Evolutionary conservation across 2,888 invertebrate species (phyloP), one percentile per base, ranked within the genome.

Genomic region (Agonopterix heracliana): DNA sequence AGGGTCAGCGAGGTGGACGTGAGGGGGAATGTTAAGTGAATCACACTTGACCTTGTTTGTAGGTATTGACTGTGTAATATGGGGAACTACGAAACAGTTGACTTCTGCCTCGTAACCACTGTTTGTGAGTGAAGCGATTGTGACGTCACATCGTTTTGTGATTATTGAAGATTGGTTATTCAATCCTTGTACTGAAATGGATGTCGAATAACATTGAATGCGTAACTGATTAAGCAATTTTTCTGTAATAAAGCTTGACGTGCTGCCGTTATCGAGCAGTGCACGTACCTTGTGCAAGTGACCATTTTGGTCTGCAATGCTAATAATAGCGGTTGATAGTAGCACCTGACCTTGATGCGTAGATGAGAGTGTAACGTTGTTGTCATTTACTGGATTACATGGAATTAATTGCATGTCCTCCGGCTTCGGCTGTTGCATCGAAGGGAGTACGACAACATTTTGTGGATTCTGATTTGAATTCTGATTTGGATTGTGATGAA

Each of bases 211-310:
- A 7, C 9, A 9, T 9, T 3, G 40, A 3, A 40, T 9, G 3
- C 17, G 11, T 13, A 47, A 13, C 34, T 47, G 5, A 10, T 7
- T 34, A 34, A 12, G 34, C 5, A 45, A 34, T 2, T 14, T 41
- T 13, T 48, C 36, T 7, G 51, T 56, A 1, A 54, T 46, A 41
- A 53, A 56, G 11, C 52, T 46, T 9, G 52, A 45, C 2, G 53
- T 53, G 42, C 49, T 50, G 1, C 55, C 52, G 36, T 44, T 54
- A 42, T 52, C 54, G n/a, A 54, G 40, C 13, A 54, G 17, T 0
- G 50, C 17, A 2, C 49, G 36, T 1, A 50, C 47, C 13, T 26
- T 34, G 8, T 48, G 48, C n/a, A n/a, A 26, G 11, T 49, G 17
- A 4, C 47, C 51, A 9, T 43, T 14, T 10, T 11, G 5, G 34